Conservation (phyloP, 2,113 vertebrate genomes). For the Smithornis capensis region DNA sequence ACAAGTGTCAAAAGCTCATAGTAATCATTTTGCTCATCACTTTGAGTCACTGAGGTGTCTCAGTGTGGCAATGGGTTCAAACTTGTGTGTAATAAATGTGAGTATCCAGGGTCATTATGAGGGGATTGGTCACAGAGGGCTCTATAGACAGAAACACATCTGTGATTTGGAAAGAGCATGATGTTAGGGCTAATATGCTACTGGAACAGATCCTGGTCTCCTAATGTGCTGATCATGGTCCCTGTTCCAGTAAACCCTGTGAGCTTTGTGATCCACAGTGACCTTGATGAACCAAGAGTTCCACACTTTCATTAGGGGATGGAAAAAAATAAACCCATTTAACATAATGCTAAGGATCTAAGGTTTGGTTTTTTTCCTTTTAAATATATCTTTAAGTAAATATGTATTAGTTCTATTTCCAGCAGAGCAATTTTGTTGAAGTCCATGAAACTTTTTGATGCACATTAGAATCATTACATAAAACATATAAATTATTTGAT, state of each 20-base stretch:
- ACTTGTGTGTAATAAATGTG: neutral
- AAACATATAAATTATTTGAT: neutral
- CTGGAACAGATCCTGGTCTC: neutral
- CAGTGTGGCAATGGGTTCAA: neutral
- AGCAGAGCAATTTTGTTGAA: neutral
- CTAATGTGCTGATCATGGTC: neutral
- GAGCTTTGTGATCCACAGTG: too few relatives aligned
- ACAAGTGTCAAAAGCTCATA: neutral
- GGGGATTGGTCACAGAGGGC: too few relatives aligned
- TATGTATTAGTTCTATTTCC: neutral
- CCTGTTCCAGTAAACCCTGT: neutral
- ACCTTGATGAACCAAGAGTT: neutral
- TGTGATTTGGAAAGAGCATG: neutral
- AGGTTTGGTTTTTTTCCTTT: accelerated
- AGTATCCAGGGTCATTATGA: neutral
- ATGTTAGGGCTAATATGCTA: accelerated
- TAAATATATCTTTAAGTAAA: neutral
- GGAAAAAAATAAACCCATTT: neutral
- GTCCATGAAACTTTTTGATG: neutral
- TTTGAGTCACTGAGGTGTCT: neutral
- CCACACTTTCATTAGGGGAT: accelerated
- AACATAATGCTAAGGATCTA: neutral
- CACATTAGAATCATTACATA: neutral
- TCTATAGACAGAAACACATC: neutral
- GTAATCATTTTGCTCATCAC: neutral